Percentiles rank a stretch among this genome's conserved stretches.
These are phyloP conservation scores for Heloderma charlesbogerti DNA, from an alignment of 2,113 vertebrate species.

Conservation along the genomic window DNA sequence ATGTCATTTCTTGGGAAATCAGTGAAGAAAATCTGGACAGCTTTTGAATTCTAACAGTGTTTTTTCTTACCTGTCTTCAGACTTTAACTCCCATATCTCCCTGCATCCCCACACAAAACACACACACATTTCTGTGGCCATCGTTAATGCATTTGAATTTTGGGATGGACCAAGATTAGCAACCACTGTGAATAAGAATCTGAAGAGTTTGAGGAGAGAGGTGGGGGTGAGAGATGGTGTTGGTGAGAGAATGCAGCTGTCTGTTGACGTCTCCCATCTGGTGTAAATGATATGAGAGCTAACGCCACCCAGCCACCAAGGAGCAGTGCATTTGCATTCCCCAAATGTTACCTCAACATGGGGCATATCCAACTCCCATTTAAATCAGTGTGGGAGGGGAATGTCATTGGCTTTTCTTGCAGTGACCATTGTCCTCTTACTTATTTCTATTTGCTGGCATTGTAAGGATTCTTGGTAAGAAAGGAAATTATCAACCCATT, in stretches of 20 bases:
- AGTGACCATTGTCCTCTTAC: background rate
- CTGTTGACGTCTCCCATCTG: conserved; percentile 61
- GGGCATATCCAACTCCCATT: conserved; percentile 27
- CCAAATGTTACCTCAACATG: conserved; percentile 49
- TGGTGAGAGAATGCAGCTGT: conserved; percentile 50
- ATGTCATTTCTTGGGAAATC: background rate
- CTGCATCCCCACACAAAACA: no score
- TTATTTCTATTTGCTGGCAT: background rate
- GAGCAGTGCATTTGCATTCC: conserved; percentile 9
- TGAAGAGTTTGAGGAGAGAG: conserved; percentile 51
- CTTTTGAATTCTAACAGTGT: background rate
- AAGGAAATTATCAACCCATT: background rate
- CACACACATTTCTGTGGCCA: conserved; percentile 3
- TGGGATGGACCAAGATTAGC: conserved; percentile 66
- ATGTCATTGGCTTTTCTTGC: conserved; percentile 10
- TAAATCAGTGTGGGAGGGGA: background rate
- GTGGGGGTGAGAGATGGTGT: background rate
- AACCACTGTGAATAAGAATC: conserved; percentile 63
- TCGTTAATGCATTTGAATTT: conserved; percentile 34
- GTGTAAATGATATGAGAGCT: conserved; percentile 42
- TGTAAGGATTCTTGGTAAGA: background rate
- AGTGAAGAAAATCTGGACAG: background rate
- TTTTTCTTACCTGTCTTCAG: background rate
- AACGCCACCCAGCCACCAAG: conserved; percentile 29
- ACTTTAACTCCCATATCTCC: no score